Base-by-base conservation (phyloP, 2,888 invertebrate species). In the Tuta absoluta region DNA sequence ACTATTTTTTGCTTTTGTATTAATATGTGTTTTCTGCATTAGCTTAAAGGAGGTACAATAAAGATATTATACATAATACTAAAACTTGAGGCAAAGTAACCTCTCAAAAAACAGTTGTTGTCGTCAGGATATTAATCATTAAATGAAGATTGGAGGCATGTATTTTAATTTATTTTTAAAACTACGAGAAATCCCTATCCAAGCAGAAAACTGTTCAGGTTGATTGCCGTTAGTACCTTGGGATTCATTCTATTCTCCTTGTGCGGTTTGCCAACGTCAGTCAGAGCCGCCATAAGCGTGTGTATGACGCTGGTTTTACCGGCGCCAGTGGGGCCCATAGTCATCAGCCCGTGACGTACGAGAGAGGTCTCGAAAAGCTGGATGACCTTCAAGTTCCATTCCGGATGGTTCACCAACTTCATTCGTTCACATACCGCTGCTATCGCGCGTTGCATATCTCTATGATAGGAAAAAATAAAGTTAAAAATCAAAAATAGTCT, bases 241-340 rank as follows among this genome's bases (percentile, higher is more conserved):
- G 98, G 98, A 89, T 98, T 98, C 97, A 98, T 97, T 73, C 97
- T 92, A 92, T 96, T 94, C 92, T 98, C 97, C 73, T 89, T 95
- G 79, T 97, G 97, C 0, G 96, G 95, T 63, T 86, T 87, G 0
- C 97, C 97, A 79, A 94, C 93, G 80, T 95, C 95, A 0, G 96
- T 96, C 76, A 98, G 92, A 0, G 96, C 94, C 71, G 93, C 94
- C 94, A 97, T 95, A 61, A 98, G 88, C 0, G 95, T 93, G 77
- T 94, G 93, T 74, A 96, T 97, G 72, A 97, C 97, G 63, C 94
- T 94, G 0, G 96, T 96, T 86, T 97, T 97, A 7, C 97, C 97
- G 0, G 97, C 95, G 21, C 97, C 97, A 11, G 96, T 96, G 0
- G 97, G 97, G 0, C 98, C 98, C 92, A 97, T 93, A 1, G 96